These are phyloP conservation scores for Phymastichus coffea DNA, from an alignment of 1,140 invertebrate species.

Conservation along the genomic window DNA sequence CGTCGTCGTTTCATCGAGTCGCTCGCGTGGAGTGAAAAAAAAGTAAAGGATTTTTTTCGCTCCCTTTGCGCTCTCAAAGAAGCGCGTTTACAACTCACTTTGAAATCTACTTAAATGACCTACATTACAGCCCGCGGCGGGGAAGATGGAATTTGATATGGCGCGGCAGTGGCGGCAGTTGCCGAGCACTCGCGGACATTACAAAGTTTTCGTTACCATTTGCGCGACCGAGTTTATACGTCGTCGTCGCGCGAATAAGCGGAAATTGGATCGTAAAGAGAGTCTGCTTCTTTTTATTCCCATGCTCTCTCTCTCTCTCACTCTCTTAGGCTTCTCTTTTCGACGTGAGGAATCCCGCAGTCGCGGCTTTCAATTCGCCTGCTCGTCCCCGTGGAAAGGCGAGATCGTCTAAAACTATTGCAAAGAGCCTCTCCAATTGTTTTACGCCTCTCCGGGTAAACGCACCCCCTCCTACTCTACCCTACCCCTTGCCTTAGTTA, in stretches of 20 bases:
- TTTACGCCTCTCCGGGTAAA: background rate
- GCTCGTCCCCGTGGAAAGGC: background rate
- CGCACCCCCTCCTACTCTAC: too few relatives aligned
- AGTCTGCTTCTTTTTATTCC: background rate
- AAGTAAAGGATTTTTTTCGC: too few relatives aligned
- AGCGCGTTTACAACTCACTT: conserved; percentile 12
- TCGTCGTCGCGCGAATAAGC: conserved; percentile 12
- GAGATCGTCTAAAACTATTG: conserved; percentile 17
- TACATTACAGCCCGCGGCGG: too few relatives aligned
- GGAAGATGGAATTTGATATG: conserved; percentile 23
- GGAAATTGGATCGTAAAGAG: conserved; percentile 24
- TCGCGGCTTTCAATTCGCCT: conserved; percentile 14
- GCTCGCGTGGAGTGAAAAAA: too few relatives aligned
- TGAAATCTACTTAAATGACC: conserved; percentile 23
- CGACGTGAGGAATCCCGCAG: background rate
- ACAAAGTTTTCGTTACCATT: conserved; percentile 24
- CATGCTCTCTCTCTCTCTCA: background rate
- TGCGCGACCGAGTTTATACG: conserved; percentile 20
- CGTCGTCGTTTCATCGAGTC: too few relatives aligned
- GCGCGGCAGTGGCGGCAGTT: background rate
- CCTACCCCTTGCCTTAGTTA: too few relatives aligned
- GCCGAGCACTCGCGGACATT: conserved; percentile 6
- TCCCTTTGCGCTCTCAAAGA: background rate
- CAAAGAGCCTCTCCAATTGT: conserved; percentile 15
- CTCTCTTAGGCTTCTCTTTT: background rate